phyloP scores from a whole-genome alignment of 2,888 invertebrate genomes.

The Brassicogethes aeneus region DNA sequence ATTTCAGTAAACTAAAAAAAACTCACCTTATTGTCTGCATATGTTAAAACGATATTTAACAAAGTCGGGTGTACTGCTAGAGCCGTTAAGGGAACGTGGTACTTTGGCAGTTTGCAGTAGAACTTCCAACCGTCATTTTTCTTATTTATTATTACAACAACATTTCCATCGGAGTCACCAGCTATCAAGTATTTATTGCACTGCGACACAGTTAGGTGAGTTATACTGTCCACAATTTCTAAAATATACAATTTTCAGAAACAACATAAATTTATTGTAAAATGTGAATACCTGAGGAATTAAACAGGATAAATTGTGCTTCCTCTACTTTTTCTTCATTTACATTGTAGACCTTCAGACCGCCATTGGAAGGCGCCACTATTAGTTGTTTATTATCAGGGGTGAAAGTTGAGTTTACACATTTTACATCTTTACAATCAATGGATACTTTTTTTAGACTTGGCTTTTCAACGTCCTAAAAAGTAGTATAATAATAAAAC shows the following conservation, averaged over 20 bases:
- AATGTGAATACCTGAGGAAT: conserved; percentile 2
- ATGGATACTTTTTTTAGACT: conserved; percentile 32
- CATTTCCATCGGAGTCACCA: conserved; percentile 55
- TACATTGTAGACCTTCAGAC: conserved; percentile 39
- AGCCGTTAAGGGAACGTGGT: conserved; percentile 62
- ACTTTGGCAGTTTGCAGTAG: conserved; percentile 58
- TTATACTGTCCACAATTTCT: conserved; percentile 51
- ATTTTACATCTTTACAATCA: conserved; percentile 19
- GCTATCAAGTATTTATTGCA: conserved; percentile 56
- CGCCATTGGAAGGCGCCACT: conserved; percentile 36
- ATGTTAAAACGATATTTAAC: conserved; percentile 58
- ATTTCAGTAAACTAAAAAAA: conserved; percentile 3
- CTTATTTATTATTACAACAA: conserved; percentile 53
- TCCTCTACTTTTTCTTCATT: conserved; percentile 16
- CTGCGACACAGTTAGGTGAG: conserved; percentile 43
- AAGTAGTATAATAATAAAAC: too few relatives aligned
- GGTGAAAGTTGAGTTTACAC: conserved; percentile 38
- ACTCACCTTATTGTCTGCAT: conserved; percentile 70
- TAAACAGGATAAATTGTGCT: neutral
- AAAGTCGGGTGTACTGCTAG: conserved; percentile 54
- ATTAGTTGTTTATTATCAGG: conserved; percentile 39
- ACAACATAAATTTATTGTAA: neutral
- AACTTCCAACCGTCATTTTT: conserved; percentile 37
- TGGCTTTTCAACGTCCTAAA: conserved; percentile 23
- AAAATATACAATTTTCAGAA: conserved; percentile 21